Base-by-base conservation (phyloP, 2,888 invertebrate genomes). In the Apoda limacodes region DNA sequence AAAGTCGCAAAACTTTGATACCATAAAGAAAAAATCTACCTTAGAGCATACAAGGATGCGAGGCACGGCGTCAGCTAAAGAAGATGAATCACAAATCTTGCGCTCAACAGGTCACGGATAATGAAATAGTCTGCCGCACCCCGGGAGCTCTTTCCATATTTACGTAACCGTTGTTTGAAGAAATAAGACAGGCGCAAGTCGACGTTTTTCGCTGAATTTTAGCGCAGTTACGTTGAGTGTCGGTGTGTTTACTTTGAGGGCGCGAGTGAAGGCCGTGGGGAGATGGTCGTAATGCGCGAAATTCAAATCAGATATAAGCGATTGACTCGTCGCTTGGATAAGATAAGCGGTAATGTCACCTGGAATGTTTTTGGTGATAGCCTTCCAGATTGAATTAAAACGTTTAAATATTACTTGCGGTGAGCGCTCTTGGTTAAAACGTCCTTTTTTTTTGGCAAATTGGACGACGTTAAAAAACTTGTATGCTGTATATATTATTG, bases 41-140 rank as follows among this genome's bases (percentile, higher is more conserved):
- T 50, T 49, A 39, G 38, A 52, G 46, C 42, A 45, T 17, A 17
- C 17, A 17, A n/a, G 17, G 5, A 17, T 17, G 17, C 7, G 17
- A 17, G n/a, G n/a, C 45, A 50, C 49, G 42, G 39, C 32, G 50
- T 58, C 60, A 57, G 55, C 56, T 56, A 56, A 57, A 62, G 46
- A 44, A 61, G 65, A 68, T 60, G 62, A 69, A 51, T 65, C 58
- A 65, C 64, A 69, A 68, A 67, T 69, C 66, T 65, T 54, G 60
- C 54, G 66, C 55, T 74, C 75, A 76, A 75, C 75, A 76, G 76
- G 76, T 76, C 70, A 70, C 52, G 59, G 64, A 66, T 72, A 74
- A 74, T 71, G 67, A 70, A 75, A 68, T 67, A 72, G 62, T 66
- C 61, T 40, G 48, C 53, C 55, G 60, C 63, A 55, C 60, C 57